A percentile compares a stretch with the other conserved stretches of the same genome.
These are phyloP conservation scores for Urocolius indicus DNA, from an alignment of 2,113 vertebrate species.

Conservation along the genomic window DNA sequence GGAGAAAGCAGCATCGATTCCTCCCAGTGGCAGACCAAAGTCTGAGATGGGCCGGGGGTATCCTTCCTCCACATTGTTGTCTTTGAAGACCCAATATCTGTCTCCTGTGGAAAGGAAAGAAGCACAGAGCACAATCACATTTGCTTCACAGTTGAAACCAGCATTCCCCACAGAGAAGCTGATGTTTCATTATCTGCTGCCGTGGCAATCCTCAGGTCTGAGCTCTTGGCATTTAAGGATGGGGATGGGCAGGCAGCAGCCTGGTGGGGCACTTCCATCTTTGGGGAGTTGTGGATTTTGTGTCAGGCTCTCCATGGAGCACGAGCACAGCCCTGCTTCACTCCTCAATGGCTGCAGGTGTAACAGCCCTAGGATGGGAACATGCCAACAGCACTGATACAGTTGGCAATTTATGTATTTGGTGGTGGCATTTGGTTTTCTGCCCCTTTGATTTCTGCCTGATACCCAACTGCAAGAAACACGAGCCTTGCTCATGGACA, in stretches of 20 bases:
- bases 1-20: constrained; percentile 90
- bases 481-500: background rate
- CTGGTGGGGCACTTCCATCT: background rate
- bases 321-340: accelerated
- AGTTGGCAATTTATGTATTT: background rate
- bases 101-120: constrained; percentile 80
- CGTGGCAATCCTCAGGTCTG: background rate
- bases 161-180: background rate
- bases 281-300: background rate
- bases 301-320: background rate
- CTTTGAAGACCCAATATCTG: constrained; percentile 97
- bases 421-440: background rate
- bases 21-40: constrained; percentile 88
- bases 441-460: background rate
- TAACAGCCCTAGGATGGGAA: accelerated
- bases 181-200: background rate
- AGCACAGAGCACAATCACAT: background rate
- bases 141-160: background rate
- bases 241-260: background rate
- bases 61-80: constrained; percentile 93
- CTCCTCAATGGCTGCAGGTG: background rate
- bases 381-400: accelerated
- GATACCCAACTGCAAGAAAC: background rate
- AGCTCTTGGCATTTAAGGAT: background rate
- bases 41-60: constrained; percentile 92